Conservation (phyloP, 35 echinoderm and acorn worm genomes). For the Strongylocentrotus purpuratus region DNA sequence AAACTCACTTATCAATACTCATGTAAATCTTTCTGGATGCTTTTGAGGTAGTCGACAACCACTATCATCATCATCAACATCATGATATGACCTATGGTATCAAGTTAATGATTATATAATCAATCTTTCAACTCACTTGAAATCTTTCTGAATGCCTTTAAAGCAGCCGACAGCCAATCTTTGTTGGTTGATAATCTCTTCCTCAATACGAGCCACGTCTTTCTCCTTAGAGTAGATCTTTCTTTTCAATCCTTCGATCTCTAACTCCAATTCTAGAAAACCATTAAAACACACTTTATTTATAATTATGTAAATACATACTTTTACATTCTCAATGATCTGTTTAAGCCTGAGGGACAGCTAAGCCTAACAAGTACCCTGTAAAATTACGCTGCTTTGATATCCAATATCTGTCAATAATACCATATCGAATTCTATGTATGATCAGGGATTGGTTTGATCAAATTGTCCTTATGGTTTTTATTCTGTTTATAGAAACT, state of each 20-base stretch:
- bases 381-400: too few relatives aligned
- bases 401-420: too few relatives aligned
- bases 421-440: too few relatives aligned
- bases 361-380: too few relatives aligned
- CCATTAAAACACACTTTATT: too few relatives aligned
- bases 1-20: neutral
- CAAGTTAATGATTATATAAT: neutral
- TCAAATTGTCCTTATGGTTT: too few relatives aligned
- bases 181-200: constrained; percentile 78
- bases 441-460: too few relatives aligned
- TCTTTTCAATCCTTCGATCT: constrained; percentile 70
- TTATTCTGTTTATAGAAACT: too few relatives aligned
- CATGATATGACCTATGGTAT: neutral
- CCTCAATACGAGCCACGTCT: constrained; percentile 57
- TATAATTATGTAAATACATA: too few relatives aligned
- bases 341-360: too few relatives aligned
- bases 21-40: too few relatives aligned
- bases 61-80: neutral
- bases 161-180: constrained; percentile 83
- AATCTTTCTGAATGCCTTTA: constrained; percentile 85
- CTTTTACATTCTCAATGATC: too few relatives aligned
- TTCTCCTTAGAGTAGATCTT: constrained; percentile 76
- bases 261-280: constrained; percentile 39
- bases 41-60: neutral
- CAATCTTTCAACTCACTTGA: constrained; percentile 64